A percentile compares a stretch with the other conserved stretches of the same genome.
These are phyloP conservation scores for Nebria brevicollis DNA, from an alignment of 2,888 invertebrate species.

Conservation along the genomic window DNA sequence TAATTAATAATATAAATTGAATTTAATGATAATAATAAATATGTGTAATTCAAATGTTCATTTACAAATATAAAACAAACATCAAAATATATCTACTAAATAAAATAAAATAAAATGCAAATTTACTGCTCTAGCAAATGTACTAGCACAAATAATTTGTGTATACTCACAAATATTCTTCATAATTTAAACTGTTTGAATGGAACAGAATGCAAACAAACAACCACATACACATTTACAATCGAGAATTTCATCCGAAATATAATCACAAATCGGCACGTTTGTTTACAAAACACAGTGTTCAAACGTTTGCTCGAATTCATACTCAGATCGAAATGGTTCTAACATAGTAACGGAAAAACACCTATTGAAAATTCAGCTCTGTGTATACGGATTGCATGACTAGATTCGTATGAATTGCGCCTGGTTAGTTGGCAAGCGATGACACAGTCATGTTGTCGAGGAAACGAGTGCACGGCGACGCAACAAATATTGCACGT, in stretches of 20 bases:
- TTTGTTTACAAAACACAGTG: background rate
- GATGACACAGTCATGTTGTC: background rate
- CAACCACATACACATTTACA: background rate
- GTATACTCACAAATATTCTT: background rate
- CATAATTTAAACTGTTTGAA: background rate
- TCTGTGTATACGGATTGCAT: background rate
- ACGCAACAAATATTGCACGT: background rate
- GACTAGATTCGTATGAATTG: background rate
- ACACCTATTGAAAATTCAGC: background rate
- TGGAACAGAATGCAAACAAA: background rate
- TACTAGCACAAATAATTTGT: too few relatives aligned
- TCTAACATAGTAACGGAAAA: background rate
- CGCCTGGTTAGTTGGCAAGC: background rate
- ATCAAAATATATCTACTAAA: too few relatives aligned
- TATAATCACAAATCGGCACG: background rate
- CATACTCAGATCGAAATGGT: background rate
- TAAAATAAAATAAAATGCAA: too few relatives aligned
- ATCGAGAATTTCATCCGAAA: background rate
- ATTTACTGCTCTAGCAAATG: too few relatives aligned
- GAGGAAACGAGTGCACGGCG: background rate
- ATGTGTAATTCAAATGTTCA: too few relatives aligned
- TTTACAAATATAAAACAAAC: too few relatives aligned
- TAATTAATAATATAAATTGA: too few relatives aligned
- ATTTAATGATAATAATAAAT: too few relatives aligned
- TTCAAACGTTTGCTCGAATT: background rate